These are phyloP conservation scores for Steinernema hermaphroditum DNA, from an alignment of 2,888 invertebrate species.

Conservation along the genomic window DNA sequence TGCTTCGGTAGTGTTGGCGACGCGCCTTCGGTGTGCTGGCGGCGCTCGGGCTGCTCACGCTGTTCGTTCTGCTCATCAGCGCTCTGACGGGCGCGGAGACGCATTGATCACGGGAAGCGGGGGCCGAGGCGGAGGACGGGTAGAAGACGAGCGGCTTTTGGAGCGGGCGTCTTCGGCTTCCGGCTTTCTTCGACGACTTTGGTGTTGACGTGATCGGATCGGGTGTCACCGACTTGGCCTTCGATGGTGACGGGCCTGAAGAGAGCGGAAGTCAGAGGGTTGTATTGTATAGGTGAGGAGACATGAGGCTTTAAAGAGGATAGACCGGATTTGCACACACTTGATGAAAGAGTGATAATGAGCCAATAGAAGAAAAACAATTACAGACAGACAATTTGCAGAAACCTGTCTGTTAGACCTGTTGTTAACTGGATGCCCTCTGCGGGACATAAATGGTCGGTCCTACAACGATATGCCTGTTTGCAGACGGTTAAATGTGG, in stretches of 20 bases:
- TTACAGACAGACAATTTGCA: too few species aligned
- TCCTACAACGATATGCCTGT: too few species aligned
- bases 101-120: neutral
- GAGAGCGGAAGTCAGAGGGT: neutral
- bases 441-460: too few species aligned
- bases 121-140: neutral
- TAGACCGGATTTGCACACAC: too few species aligned
- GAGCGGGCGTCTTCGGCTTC: neutral
- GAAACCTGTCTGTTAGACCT: too few species aligned
- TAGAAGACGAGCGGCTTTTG: neutral
- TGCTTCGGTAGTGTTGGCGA: constrained; percentile 6
- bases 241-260: constrained; percentile 12
- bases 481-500: too few species aligned
- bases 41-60: neutral
- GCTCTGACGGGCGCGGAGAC: neutral
- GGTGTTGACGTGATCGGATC: constrained; percentile 20
- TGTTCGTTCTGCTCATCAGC: neutral
- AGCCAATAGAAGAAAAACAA: too few species aligned
- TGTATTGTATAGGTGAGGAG: too few species aligned
- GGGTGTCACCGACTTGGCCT: neutral
- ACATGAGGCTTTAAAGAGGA: too few species aligned
- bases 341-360: too few species aligned
- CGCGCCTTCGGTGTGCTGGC: neutral
- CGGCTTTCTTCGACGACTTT: neutral
- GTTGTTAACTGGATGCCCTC: too few species aligned